A percentile compares a stretch with the other conserved stretches of the same genome.
Conservation (phyloP, 2,113 vertebrate genomes). For the Tenebrosternarchus preto region DNA sequence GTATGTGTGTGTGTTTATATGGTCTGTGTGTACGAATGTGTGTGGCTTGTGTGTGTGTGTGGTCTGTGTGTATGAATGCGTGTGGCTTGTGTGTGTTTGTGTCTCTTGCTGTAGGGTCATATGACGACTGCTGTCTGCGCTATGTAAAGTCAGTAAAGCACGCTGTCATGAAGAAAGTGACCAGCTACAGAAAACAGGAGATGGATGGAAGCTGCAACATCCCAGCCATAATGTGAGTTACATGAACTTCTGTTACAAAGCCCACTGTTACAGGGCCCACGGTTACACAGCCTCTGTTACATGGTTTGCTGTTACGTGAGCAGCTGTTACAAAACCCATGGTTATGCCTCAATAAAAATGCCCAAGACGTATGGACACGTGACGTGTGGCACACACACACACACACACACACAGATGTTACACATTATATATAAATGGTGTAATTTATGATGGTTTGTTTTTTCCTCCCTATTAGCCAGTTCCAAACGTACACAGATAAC, state of each 20-base stretch:
- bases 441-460: no score
- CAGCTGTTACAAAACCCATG: no score
- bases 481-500: no score
- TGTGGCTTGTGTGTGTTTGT: neutral
- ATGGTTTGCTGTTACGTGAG: no score
- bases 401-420: no score
- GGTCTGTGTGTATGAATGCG: neutral
- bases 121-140: slow-evolving; percentile 74
- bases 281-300: no score
- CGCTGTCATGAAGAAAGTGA: neutral
- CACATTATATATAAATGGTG: no score
- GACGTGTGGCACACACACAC: no score
- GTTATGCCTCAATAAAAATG: neutral
- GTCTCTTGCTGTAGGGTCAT: slow-evolving; percentile 58
- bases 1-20: neutral
- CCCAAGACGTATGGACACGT: neutral
- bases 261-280: no score
- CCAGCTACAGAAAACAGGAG: slow-evolving; percentile 62
- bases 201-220: slow-evolving; percentile 76
- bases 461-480: no score
- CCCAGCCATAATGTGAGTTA: slow-evolving; percentile 69
- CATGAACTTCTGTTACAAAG: no score
- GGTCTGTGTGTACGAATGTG: neutral
- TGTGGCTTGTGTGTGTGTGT: neutral
- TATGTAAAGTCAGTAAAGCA: slow-evolving; percentile 34